Evolutionary conservation across 2,797 vertebrate species (phyloP), one percentile per base, ranked within the genome.

Genomic region (Alosa sapidissima): DNA sequence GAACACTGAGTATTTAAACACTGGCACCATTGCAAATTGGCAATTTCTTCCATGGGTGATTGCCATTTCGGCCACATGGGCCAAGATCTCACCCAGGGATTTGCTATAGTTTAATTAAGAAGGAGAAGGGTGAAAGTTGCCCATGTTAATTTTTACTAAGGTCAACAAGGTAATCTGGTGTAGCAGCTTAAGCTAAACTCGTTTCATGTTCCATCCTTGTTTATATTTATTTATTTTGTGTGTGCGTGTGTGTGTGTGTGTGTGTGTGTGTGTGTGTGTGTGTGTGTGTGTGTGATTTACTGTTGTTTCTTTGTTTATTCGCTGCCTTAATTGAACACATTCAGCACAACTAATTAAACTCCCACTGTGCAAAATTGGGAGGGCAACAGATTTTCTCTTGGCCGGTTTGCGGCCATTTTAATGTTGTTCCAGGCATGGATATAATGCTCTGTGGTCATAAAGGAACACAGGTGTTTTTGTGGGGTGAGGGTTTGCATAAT

Each of bases 21-120:
- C 84, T 85, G 84, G 84, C 84, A 65, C 55, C 13, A 85, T 36
- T 51, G 81, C 84, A 81, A 62, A 85, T 81, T 52, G 78, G 55
- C 78, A 85, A 85, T 62, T 81, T 81, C 28, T 60, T 85, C 78
- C 75, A 45, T 54, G 41, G 45, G 58, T 85, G 62, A 85, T 85
- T 81, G 81, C 81, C 84, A 65, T 85, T 45, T 48, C 19, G 55
- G 78, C 81, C 55, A 81, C 28, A 60, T 21, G 48, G 78, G 78
- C 84, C 55, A 24, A 48, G 45, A 78, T 81, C 36, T 14, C 78
- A 9, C 45, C 54, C 78, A 33, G 81, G 47, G 62, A 62, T 85
- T 52, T 81, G 84, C 81, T 82, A 47, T 81, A 81, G 84, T 85
- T 81, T 85, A 81, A 85, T 81, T 85, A 81, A 24, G 36, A 41